Percentiles rank a stretch among this genome's conserved stretches.
Conservation (phyloP, 2,888 invertebrate genomes). For the Diaphora mendica region DNA sequence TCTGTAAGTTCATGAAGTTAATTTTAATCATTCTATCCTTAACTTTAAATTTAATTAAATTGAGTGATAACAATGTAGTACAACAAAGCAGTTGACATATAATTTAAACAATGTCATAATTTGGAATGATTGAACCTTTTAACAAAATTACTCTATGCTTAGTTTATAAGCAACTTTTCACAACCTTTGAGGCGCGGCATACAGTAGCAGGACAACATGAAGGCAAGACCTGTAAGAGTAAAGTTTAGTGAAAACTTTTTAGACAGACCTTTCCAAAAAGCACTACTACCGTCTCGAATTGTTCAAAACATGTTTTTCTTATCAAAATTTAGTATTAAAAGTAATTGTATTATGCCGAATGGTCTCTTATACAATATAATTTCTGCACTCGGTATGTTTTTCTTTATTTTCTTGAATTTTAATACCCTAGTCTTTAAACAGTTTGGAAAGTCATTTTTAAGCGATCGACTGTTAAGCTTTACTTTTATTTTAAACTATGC, state of each 20-base stretch:
- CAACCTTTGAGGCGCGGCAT: background rate
- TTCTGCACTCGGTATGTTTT: constrained; percentile 7
- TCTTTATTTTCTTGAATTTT: background rate
- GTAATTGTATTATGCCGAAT: constrained; percentile 28
- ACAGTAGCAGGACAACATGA: too few species aligned
- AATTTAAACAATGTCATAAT: background rate
- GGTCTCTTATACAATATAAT: constrained; percentile 1
- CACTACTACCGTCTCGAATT: constrained; percentile 33
- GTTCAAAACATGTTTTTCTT: constrained; percentile 26
- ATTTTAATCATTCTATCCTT: too few species aligned
- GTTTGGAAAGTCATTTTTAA: background rate
- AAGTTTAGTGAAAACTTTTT: constrained; percentile 16
- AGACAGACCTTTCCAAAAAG: constrained; percentile 27
- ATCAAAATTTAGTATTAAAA: constrained; percentile 34
- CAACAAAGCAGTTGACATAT: too few species aligned
- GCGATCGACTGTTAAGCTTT: background rate
- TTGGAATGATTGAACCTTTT: background rate
- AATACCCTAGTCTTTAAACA: background rate
- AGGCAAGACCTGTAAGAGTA: background rate
- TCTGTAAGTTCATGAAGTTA: too few species aligned
- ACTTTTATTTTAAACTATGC: background rate
- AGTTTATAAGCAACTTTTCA: background rate
- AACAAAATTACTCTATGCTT: background rate
- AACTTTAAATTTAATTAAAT: too few species aligned
- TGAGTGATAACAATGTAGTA: too few species aligned